Evolutionary conservation across 2,888 invertebrate species (phyloP), one percentile per base, ranked within the genome.

Genomic region (Drosophila macrospina): DNA sequence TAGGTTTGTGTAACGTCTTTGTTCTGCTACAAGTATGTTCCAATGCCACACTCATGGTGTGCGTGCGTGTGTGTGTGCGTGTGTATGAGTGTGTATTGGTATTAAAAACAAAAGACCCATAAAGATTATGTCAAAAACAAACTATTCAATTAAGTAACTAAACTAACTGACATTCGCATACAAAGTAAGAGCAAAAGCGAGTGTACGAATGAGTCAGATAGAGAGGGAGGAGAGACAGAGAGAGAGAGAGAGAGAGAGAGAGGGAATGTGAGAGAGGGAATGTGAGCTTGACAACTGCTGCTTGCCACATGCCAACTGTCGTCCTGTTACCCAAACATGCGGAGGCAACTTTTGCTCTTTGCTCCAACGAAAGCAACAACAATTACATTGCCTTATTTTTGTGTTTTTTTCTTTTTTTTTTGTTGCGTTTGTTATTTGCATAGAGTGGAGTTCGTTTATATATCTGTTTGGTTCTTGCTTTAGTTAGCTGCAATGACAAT

Each of bases 141-240:
- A 86, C 85, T 86, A 88, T 88, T 88, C 88, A 85, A 85, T 85
- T 85, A 85, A 88, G 85, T 85, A 86, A 88, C 85, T 85, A 85
- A 88, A 86, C 86, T 76, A 86, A 88, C 88, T 88, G 84, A 84
- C 88, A 76, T 73, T 82, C 71, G 74, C 83, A 88, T 50, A 73
- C 51, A 52, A 44, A 32, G 16, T 36, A 24, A 36, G 1, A 32
- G 37, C 5, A 4, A 20, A 6, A 30, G 50, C 13, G 30, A 8
- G 32, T 10, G 20, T 20, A 20, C 2, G 26, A 34, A 15, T 2
- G 20, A 20, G 20, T 2, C 20, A 20, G 50, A 13, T 26, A 8
- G 32, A 10, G 26, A 34, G 20, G n/a, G 34, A 16, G 39, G n/a
- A 20, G 20, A 20, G 20, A 20, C 20, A 20, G 50, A 13, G 30